Conservation (phyloP, 2,797 vertebrate species). For the Sciurus vulgaris region DNA sequence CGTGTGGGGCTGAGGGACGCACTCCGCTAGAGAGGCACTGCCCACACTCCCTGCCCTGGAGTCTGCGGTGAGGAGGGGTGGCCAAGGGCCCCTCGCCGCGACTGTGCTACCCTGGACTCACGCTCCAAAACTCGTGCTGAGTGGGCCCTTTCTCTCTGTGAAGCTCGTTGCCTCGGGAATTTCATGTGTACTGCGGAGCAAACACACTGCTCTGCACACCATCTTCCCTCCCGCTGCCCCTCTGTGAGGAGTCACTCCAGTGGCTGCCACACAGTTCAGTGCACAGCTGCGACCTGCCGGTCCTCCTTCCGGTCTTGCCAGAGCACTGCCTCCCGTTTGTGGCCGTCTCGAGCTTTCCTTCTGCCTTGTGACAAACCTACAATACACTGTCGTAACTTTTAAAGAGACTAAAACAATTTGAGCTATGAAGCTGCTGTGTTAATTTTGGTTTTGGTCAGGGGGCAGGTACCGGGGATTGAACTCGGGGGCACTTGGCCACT, state of each 20-base stretch:
- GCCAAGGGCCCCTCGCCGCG: rapidly evolving
- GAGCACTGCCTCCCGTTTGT: rapidly evolving
- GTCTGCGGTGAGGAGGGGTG: not conserved
- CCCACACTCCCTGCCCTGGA: not conserved
- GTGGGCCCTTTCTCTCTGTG: not conserved
- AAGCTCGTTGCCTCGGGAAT: too few relatives aligned
- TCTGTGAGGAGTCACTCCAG: too few relatives aligned
- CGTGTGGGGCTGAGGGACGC: not conserved
- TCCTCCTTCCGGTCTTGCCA: rapidly evolving
- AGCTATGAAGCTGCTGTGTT: rapidly evolving
- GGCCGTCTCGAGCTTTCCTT: rapidly evolving
- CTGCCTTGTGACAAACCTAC: too few relatives aligned
- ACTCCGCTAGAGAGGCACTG: not conserved
- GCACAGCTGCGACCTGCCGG: rapidly evolving
- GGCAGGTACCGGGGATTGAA: too few relatives aligned
- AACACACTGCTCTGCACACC: too few relatives aligned
- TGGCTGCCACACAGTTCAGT: rapidly evolving
- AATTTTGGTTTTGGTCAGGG: too few relatives aligned
- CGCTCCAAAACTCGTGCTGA: not conserved
- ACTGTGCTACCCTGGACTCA: not conserved
- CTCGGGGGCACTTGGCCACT: too few relatives aligned
- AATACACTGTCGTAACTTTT: not conserved
- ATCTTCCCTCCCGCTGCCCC: too few relatives aligned
- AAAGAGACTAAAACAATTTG: not conserved
- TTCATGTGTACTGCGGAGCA: rapidly evolving